Evolutionary conservation across 2,888 invertebrate genomes (phyloP).

Genomic region (Teleiodes luculella): DNA sequence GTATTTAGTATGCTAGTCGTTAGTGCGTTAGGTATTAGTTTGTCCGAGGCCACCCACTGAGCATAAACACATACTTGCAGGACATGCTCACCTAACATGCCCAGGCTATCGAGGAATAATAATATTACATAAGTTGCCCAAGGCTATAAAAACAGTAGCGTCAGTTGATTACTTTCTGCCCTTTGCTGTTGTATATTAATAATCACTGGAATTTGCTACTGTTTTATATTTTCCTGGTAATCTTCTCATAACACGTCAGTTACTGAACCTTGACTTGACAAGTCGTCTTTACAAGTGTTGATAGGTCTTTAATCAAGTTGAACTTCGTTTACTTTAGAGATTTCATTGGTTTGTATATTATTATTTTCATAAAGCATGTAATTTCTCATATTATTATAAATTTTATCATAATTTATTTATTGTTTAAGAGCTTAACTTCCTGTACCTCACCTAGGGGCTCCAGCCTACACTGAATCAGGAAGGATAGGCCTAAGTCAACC

Average conservation of each 20-base stretch:
- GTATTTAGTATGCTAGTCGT: conserved; percentile 24
- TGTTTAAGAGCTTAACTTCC: too few species aligned
- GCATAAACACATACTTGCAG: conserved; percentile 48
- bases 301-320: too few species aligned
- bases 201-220: conserved; percentile 7
- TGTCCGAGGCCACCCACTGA: conserved; percentile 57
- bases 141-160: conserved; percentile 52
- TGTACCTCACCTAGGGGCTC: too few species aligned
- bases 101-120: conserved; percentile 52
- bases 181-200: conserved; percentile 32
- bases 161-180: conserved; percentile 59
- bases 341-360: too few species aligned
- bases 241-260: not conserved
- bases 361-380: too few species aligned
- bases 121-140: conserved; percentile 48
- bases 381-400: too few species aligned
- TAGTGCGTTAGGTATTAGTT: conserved; percentile 34
- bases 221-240: conserved; percentile 2
- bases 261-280: not conserved
- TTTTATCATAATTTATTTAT: too few species aligned
- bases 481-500: too few species aligned
- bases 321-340: too few species aligned
- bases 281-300: too few species aligned
- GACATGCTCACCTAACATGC: conserved; percentile 39
- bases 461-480: too few species aligned